These are phyloP conservation scores for Noctua janthina DNA, from an alignment of 2,888 invertebrate species.

Conservation along the genomic window DNA sequence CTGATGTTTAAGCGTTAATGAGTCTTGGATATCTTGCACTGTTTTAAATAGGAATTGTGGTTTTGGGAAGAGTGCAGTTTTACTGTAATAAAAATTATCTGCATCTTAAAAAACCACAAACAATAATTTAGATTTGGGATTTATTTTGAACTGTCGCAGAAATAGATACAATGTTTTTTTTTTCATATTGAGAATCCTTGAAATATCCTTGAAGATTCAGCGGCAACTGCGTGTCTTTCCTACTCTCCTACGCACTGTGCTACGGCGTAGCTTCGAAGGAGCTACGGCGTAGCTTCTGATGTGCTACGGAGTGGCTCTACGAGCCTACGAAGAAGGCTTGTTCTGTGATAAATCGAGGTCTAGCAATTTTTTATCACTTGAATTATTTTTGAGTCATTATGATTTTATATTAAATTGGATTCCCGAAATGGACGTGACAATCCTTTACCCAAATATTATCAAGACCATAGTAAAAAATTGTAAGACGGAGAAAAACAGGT, in stretches of 20 bases:
- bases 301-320: not conserved
- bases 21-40: conserved; percentile 43
- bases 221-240: not conserved
- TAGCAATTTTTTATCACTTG: not conserved
- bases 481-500: too few species aligned
- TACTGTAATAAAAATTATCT: not conserved
- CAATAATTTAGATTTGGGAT: not conserved
- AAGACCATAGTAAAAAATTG: too few species aligned
- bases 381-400: not conserved
- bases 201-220: not conserved
- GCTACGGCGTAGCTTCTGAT: not conserved
- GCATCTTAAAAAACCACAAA: not conserved
- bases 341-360: not conserved
- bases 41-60: conserved; percentile 29
- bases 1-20: conserved; percentile 74
- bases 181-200: not conserved
- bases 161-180: not conserved
- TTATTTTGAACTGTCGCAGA: not conserved
- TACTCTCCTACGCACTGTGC: not conserved
- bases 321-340: not conserved
- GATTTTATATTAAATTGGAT: not conserved
- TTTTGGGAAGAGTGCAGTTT: not conserved
- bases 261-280: not conserved
- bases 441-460: too few species aligned
- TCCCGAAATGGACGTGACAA: not conserved